phyloP scores from a whole-genome alignment of 2,797 vertebrate species.

The Pterois miles region DNA sequence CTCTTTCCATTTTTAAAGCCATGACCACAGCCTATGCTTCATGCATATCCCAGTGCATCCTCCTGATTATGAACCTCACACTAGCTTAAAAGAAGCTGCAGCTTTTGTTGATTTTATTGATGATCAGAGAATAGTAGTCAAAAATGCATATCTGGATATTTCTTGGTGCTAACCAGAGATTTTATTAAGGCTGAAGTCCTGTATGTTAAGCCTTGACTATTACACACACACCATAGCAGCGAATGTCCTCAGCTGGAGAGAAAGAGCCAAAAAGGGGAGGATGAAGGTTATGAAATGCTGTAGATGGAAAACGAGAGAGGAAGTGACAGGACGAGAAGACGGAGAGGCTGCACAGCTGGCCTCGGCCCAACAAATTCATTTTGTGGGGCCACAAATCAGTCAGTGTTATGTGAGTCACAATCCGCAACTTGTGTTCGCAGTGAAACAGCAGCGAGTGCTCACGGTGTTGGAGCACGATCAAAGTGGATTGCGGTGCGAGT shows the following conservation, averaged over 20 bases:
- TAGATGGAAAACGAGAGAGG: conserved; percentile 52
- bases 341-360: conserved; percentile 69
- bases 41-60: neutral
- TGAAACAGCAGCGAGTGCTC: conserved; percentile 48
- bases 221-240: conserved; percentile 13
- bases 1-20: conserved; percentile 34
- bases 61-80: neutral
- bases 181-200: neutral
- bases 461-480: conserved; percentile 56
- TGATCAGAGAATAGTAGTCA: neutral
- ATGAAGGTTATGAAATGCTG: conserved; percentile 44
- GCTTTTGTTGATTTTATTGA: neutral
- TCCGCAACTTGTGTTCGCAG: conserved; percentile 52
- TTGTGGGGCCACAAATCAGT: conserved; percentile 72
- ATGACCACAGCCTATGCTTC: conserved; percentile 3
- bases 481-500: conserved; percentile 44
- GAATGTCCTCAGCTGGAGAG: conserved; percentile 22
- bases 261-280: conserved; percentile 9
- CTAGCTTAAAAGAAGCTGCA: neutral
- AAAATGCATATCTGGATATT: neutral
- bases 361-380: conserved; percentile 69
- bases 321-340: conserved; percentile 57
- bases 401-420: conserved; percentile 56
- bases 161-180: neutral
- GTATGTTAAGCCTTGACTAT: conserved; percentile 13